Evolutionary conservation across 2,113 vertebrate species (phyloP).

Genomic region (Pipa parva): DNA sequence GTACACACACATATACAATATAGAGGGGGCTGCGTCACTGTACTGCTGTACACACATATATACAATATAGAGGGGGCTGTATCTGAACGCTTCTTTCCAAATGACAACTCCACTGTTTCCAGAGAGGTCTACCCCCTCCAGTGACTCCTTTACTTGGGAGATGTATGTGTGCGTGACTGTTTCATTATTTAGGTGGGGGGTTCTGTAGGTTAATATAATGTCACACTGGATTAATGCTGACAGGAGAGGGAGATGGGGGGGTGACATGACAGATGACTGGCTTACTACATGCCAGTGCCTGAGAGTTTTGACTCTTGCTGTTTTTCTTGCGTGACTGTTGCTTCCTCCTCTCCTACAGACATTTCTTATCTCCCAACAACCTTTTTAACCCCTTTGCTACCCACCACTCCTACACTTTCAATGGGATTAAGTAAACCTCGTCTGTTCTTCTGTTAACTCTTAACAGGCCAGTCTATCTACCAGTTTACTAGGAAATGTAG

Average conservation of each 20-base stretch:
- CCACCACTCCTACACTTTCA: not conserved
- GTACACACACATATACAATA: too few relatives aligned
- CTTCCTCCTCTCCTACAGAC: conserved; percentile 21
- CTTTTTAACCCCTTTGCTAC: conserved; percentile 16
- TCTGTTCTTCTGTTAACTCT: not conserved
- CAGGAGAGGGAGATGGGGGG: conserved; percentile 15
- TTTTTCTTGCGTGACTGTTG: conserved; percentile 40
- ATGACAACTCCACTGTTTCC: too few relatives aligned
- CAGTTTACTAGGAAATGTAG: not conserved
- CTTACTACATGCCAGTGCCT: conserved; percentile 37
- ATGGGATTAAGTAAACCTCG: not conserved
- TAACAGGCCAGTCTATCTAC: not conserved
- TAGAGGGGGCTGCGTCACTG: too few relatives aligned
- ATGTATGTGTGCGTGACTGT: not conserved
- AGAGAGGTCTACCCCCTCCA: too few relatives aligned
- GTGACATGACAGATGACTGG: conserved; percentile 29
- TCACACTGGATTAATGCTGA: conserved; percentile 24
- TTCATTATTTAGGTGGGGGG: not conserved
- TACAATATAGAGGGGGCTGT: too few relatives aligned
- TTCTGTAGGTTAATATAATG: conserved; percentile 32
- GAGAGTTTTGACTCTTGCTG: conserved; percentile 35
- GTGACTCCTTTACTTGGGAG: too few relatives aligned
- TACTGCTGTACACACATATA: too few relatives aligned
- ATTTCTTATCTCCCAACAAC: conserved; percentile 37
- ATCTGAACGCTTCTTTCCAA: too few relatives aligned